Base-by-base conservation (phyloP, 2,113 vertebrate species). In the Morone saxatilis region DNA sequence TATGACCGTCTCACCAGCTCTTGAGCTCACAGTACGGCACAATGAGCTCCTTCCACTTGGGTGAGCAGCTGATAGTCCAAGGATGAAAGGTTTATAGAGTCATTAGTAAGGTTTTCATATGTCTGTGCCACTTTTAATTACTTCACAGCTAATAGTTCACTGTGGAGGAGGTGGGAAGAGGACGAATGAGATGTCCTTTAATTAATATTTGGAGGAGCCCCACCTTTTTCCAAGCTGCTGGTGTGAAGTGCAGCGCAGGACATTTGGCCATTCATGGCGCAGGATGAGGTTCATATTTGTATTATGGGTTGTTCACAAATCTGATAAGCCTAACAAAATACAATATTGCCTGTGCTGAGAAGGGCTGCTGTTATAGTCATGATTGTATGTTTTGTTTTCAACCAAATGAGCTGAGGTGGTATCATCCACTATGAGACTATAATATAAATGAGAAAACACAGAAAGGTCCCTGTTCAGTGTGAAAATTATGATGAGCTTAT, bases 401-500 rank as follows among this genome's bases (percentile, higher is more conserved):
- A 72, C 71, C 75, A 89, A 90, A 93, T 87, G 80, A 90, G 84
- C 88, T 88, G 80, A 88, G 86, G 77, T 83, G 67, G 74, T 61
- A 85, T 89, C 70, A 78, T 66, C 81, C 71, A 63, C 77, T 63
- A 56, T 14, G 65, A 86, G 83, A 72, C 80, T 25, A 61, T 84
- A 74, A 85, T 88, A 72, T 90, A 83, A 92, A 91, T 80, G 83
- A 86, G 79, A 60, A 79, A 87, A 87, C 78, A 85, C 36, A 20
- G 67, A 67, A 71, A 41, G 45, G 25, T 67, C 59, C 81, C 72
- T 43, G 56, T 78, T 88, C 67, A 68, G 6, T 72, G 75, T 80
- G 63, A 84, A 91, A 92, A 92, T 91, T 89, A 89, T 78, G 78
- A 88, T 82, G 83, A 85, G 86, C 83, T 90, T 92, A 93, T 93